Evolutionary conservation across 1,140 invertebrate species (phyloP).

Genomic region (Cotesia glomerata): DNA sequence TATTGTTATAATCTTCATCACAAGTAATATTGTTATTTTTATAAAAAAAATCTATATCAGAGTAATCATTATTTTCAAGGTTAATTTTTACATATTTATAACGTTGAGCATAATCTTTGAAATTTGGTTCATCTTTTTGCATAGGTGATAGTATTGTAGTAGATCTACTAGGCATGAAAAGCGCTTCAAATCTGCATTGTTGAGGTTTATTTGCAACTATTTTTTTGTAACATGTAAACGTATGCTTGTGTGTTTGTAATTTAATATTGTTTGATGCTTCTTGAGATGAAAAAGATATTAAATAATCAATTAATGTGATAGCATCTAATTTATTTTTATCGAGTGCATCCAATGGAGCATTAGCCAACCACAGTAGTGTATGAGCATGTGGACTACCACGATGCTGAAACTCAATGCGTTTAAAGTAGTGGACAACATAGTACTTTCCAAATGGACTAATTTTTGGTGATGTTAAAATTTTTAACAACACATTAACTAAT

Average conservation of each 20-base stretch:
- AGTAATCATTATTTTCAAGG: constrained; percentile 37
- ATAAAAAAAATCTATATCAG: constrained; percentile 32
- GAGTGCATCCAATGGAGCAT: constrained; percentile 45
- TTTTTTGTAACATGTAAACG: constrained; percentile 42
- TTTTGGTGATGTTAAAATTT: constrained; percentile 35
- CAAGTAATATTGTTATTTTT: constrained; percentile 34
- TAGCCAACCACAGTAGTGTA: constrained; percentile 45
- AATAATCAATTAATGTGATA: constrained; percentile 25
- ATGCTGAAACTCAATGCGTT: constrained; percentile 53
- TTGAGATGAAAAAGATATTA: constrained; percentile 35
- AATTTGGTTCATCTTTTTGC: constrained; percentile 27
- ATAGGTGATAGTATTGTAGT: constrained; percentile 41
- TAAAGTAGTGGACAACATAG: constrained; percentile 43
- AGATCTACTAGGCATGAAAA: constrained; percentile 39
- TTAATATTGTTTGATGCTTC: constrained; percentile 41
- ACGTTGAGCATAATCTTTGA: constrained; percentile 28
- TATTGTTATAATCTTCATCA: constrained; percentile 35
- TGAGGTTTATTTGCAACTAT: constrained; percentile 25
- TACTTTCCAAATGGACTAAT: constrained; percentile 42
- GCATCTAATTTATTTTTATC: constrained; percentile 11
- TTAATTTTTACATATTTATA: constrained; percentile 33
- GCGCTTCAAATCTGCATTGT: constrained; percentile 46
- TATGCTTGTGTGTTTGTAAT: constrained; percentile 36
- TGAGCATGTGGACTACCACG: constrained; percentile 51
- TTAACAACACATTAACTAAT: constrained; percentile 42